Percentiles rank a stretch among this genome's conserved stretches.
These are phyloP conservation scores for Indicator indicator DNA, from an alignment of 2,113 vertebrate species.

Conservation along the genomic window DNA sequence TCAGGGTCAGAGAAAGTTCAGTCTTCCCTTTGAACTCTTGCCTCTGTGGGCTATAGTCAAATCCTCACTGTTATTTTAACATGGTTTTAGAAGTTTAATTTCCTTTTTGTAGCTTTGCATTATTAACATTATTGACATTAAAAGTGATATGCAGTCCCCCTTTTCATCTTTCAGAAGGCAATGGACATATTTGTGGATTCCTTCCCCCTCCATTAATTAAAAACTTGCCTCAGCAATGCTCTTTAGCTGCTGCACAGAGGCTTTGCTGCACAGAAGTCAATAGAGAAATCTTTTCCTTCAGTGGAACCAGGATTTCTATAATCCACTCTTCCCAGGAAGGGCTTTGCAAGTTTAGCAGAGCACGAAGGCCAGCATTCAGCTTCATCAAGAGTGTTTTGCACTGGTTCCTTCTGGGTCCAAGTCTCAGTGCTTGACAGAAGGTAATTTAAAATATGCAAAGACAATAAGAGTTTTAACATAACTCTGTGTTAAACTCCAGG, in stretches of 20 bases:
- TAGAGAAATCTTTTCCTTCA: not conserved
- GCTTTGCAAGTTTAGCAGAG: not conserved
- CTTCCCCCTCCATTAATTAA: conserved; percentile 24
- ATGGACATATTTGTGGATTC: not conserved
- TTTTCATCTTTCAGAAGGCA: conserved; percentile 34
- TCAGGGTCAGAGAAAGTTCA: conserved; percentile 66
- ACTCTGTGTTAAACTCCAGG: not conserved
- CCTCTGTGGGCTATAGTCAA: conserved; percentile 14
- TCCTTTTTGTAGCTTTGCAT: conserved; percentile 64
- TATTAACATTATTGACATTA: conserved; percentile 49
- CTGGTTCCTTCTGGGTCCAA: not conserved
- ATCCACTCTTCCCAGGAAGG: not conserved
- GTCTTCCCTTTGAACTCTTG: conserved; percentile 58
- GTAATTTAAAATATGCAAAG: not conserved
- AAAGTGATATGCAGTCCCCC: not conserved
- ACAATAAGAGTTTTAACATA: not conserved
- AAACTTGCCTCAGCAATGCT: conserved; percentile 21
- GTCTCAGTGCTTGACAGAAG: not conserved
- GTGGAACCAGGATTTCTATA: not conserved
- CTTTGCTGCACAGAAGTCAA: not conserved
- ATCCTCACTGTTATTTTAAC: conserved; percentile 51
- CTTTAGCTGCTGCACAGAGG: not conserved
- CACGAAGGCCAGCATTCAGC: not conserved
- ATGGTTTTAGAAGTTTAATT: conserved; percentile 62
- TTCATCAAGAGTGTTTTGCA: not conserved